phyloP scores from a whole-genome alignment of 2,888 invertebrate genomes.

The Coenonympha arcania region DNA sequence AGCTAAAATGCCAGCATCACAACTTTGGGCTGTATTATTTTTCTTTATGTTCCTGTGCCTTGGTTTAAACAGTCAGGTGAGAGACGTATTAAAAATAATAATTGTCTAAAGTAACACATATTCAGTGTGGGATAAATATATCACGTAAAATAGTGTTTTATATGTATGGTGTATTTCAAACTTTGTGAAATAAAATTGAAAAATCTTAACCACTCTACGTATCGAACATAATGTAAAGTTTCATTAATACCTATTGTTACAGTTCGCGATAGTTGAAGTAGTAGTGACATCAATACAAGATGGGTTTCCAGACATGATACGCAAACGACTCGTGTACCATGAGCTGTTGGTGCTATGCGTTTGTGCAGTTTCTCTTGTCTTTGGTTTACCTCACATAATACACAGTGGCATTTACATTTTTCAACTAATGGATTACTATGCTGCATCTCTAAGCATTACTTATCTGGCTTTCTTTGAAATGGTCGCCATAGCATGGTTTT shows the following conservation, averaged over 20 bases:
- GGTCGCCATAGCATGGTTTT: constrained; percentile 93
- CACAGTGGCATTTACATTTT: constrained; percentile 94
- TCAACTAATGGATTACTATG: constrained; percentile 93
- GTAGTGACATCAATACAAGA: constrained; percentile 95
- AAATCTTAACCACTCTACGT: too few species aligned
- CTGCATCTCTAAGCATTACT: constrained; percentile 92
- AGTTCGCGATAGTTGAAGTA: constrained; percentile 96
- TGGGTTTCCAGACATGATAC: constrained; percentile 91
- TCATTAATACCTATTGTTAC: constrained; percentile 50
- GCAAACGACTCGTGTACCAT: constrained; percentile 85
- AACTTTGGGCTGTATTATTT: constrained; percentile 90
- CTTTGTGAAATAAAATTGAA: too few species aligned
- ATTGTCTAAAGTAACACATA: too few species aligned
- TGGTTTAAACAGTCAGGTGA: constrained; percentile 89
- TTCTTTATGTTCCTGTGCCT: constrained; percentile 93
- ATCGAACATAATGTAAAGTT: neutral
- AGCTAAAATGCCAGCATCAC: constrained; percentile 93
- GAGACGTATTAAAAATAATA: too few species aligned
- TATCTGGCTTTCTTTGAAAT: constrained; percentile 95
- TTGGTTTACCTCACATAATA: constrained; percentile 90
- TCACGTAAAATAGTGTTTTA: neutral
- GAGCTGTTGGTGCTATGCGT: constrained; percentile 89
- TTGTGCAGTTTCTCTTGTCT: constrained; percentile 85
- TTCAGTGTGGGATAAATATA: too few species aligned
- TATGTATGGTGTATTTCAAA: too few species aligned